Percentiles rank a stretch among this genome's conserved stretches.
Conservation (phyloP, 2,113 vertebrate species). For the Brachyistius frenatus region DNA sequence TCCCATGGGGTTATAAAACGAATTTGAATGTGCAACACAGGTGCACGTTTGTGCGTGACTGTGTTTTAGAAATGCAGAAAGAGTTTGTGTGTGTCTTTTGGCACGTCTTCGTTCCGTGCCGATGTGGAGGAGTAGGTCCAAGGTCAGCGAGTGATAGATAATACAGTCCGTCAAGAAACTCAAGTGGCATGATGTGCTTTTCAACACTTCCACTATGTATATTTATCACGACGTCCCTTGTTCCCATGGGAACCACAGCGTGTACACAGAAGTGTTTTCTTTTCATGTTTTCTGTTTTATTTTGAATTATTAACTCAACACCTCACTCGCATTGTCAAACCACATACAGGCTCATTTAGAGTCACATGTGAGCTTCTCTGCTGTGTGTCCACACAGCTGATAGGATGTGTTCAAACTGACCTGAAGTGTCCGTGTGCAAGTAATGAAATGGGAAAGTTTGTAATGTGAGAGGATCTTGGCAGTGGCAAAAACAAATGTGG, state of each 20-base stretch:
- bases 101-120: slow-evolving; percentile 11
- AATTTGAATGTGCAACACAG: neutral
- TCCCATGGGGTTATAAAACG: neutral
- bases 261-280: neutral
- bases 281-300: neutral
- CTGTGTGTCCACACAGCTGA: slow-evolving; percentile 2
- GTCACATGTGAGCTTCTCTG: neutral
- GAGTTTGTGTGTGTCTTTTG: slow-evolving; percentile 17
- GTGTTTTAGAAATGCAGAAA: neutral
- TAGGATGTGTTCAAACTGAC: slow-evolving; percentile 1
- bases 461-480: slow-evolving; percentile 60
- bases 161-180: neutral
- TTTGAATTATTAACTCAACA: neutral
- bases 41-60: neutral
- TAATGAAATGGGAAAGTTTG: slow-evolving; percentile 58
- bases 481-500: slow-evolving; percentile 45
- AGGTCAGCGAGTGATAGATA: slow-evolving; percentile 52
- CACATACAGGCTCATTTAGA: neutral
- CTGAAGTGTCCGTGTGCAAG: slow-evolving; percentile 37
- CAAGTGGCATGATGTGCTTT: neutral
- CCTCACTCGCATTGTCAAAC: neutral
- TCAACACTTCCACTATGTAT: slow-evolving; percentile 5
- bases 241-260: slow-evolving; percentile 43
- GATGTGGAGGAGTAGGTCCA: slow-evolving; percentile 43
- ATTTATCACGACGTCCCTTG: slow-evolving; percentile 21